These are phyloP conservation scores for Calameuta filiformis DNA, from an alignment of 2,888 invertebrate species.

Conservation along the genomic window DNA sequence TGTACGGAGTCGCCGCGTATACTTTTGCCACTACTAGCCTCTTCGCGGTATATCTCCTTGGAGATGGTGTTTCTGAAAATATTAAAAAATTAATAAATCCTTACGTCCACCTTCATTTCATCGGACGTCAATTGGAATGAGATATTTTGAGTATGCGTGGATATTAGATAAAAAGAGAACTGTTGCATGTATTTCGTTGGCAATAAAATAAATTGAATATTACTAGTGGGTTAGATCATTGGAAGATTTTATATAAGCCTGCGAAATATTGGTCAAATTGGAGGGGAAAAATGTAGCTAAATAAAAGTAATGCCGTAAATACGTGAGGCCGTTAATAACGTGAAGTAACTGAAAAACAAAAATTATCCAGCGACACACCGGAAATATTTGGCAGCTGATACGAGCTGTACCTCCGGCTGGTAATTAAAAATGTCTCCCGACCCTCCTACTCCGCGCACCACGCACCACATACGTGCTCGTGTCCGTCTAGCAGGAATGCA, in stretches of 20 bases:
- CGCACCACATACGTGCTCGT: constrained; percentile 26
- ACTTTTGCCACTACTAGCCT: not conserved
- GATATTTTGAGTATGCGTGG: not conserved
- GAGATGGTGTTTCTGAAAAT: not conserved
- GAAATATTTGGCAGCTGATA: constrained; percentile 65
- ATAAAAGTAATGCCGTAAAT: not conserved
- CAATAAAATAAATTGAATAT: not conserved
- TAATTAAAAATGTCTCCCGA: constrained; percentile 65
- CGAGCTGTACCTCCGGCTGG: constrained; percentile 57
- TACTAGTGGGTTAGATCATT: not conserved
- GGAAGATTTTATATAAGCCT: too few relatives aligned
- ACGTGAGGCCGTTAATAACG: not conserved
- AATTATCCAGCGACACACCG: constrained; percentile 52
- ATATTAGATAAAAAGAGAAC: not conserved
- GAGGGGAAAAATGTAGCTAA: not conserved
- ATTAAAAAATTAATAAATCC: not conserved
- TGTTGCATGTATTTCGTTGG: not conserved
- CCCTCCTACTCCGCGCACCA: constrained; percentile 34
- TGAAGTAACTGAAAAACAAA: not conserved
- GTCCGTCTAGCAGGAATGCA: constrained; percentile 62
- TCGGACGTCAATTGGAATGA: not conserved
- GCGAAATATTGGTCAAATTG: not conserved
- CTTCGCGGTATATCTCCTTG: not conserved
- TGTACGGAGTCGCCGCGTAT: not conserved
- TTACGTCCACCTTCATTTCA: not conserved